A percentile compares a stretch with the other conserved stretches of the same genome.
phyloP scores from a whole-genome alignment of 1,140 invertebrate genomes.

The Caenorhabditis tropicalis region DNA sequence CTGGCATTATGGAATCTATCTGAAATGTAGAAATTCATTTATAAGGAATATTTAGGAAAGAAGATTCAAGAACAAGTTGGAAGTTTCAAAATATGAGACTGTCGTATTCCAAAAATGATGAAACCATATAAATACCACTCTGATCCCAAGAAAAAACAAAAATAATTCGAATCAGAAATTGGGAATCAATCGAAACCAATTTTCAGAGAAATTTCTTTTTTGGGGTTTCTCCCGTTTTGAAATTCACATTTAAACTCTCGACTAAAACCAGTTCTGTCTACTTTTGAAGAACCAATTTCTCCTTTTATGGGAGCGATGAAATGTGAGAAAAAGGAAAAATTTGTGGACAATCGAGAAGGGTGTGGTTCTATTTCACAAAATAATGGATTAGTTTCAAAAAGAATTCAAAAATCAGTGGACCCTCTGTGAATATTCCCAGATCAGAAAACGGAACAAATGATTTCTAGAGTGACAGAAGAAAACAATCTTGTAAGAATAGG shows the following conservation, averaged over 20 bases:
- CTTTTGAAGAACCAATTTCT: neutral
- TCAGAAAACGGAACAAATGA: too few relatives aligned
- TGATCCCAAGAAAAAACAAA: neutral
- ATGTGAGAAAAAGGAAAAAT: neutral
- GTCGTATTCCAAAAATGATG: too few relatives aligned
- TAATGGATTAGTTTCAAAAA: neutral
- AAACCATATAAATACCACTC: neutral
- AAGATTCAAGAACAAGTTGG: too few relatives aligned
- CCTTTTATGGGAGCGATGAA: conserved; percentile 10
- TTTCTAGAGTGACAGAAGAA: neutral
- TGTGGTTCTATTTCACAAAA: neutral
- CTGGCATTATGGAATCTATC: conserved; percentile 34
- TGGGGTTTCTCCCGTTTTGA: neutral
- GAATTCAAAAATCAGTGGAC: neutral
- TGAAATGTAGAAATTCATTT: too few relatives aligned
- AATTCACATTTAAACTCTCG: neutral
- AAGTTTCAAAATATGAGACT: too few relatives aligned
- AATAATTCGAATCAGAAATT: neutral
- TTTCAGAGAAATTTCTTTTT: too few relatives aligned
- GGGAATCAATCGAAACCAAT: too few relatives aligned
- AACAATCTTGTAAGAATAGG: neutral
- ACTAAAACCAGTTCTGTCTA: neutral
- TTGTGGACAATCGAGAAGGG: neutral
- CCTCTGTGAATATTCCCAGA: too few relatives aligned
- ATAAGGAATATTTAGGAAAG: too few relatives aligned